phyloP scores from a whole-genome alignment of 2,797 vertebrate species.

The Phoebastria nigripes region DNA sequence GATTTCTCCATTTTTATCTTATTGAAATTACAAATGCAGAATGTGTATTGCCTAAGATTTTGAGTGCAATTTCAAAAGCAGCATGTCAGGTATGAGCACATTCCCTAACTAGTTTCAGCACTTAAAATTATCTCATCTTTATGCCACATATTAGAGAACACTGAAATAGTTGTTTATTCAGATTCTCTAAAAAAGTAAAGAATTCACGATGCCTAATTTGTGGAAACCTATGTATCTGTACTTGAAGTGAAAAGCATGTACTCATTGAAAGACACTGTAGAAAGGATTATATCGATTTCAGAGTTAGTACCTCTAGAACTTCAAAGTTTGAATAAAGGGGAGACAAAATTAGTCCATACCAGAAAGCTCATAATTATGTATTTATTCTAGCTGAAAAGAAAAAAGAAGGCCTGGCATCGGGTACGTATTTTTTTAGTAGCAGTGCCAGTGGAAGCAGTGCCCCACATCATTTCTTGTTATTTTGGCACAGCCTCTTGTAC shows the following conservation, averaged over 20 bases:
- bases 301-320: background rate
- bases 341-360: background rate
- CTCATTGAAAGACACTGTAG: background rate
- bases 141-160: background rate
- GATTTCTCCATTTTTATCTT: background rate
- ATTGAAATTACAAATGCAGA: background rate
- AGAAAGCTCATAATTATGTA: constrained; percentile 18
- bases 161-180: background rate
- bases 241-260: background rate
- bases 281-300: background rate
- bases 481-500: constrained; percentile 3
- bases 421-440: background rate
- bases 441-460: background rate
- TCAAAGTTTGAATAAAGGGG: background rate
- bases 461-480: background rate
- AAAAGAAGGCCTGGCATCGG: background rate
- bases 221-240: background rate
- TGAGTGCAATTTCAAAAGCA: background rate
- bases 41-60: background rate
- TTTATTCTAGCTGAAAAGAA: constrained; percentile 7
- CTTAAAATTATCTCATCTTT: background rate
- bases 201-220: background rate
- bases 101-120: background rate
- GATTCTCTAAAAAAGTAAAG: background rate
- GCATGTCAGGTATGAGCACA: background rate